Conservation (phyloP, 2,797 vertebrate genomes). For the Clarias platycephalus region DNA sequence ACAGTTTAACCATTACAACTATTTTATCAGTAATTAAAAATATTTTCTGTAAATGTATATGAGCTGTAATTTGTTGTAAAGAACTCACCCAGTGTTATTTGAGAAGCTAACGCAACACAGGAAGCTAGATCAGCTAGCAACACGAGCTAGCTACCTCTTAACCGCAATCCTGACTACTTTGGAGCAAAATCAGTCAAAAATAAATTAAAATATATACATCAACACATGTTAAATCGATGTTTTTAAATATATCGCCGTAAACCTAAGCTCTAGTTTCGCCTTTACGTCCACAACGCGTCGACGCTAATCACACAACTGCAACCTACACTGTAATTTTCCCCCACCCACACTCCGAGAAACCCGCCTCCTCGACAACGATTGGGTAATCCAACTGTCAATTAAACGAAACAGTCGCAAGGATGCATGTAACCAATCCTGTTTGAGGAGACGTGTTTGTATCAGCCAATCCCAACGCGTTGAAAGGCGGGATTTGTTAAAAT, state of each 20-base stretch:
- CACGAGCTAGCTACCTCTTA: background rate
- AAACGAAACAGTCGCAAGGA: background rate
- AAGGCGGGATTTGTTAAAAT: background rate
- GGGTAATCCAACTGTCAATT: background rate
- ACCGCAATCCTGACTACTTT: background rate
- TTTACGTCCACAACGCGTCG: background rate
- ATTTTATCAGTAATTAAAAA: background rate
- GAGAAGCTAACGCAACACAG: background rate
- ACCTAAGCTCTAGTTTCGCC: background rate
- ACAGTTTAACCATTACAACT: background rate
- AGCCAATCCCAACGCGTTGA: background rate
- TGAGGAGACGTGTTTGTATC: background rate
- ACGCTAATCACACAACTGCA: background rate
- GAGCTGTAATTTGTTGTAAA: background rate
- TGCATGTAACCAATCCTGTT: background rate
- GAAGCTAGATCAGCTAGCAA: background rate
- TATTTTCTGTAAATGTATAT: background rate
- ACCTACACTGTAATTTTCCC: background rate
- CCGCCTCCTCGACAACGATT: background rate
- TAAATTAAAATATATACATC: background rate
- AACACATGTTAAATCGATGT: background rate
- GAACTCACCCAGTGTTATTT: constrained; percentile 7
- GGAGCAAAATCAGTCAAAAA: background rate
- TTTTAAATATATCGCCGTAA: background rate
- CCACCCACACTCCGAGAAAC: background rate